Percentiles rank a stretch among this genome's conserved stretches.
These are phyloP conservation scores for Cephalopachus bancanus DNA, from an alignment of 2,797 vertebrate genomes.

Conservation along the genomic window DNA sequence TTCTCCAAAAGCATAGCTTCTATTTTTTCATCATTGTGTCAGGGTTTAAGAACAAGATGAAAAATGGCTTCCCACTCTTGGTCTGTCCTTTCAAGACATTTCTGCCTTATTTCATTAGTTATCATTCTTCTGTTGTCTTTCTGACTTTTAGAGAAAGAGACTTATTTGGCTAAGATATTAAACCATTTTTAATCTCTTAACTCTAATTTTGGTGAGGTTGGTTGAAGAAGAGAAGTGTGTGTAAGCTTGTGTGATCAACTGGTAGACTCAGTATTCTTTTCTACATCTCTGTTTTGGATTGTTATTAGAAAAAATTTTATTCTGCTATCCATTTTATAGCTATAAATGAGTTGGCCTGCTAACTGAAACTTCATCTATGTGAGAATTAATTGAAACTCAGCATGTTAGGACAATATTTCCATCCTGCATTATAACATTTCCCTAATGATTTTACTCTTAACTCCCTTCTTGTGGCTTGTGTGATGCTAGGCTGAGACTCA, in stretches of 20 bases:
- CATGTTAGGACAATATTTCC: background rate
- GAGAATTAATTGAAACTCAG: constrained; percentile 23
- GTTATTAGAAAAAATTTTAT: constrained; percentile 14
- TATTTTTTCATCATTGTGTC: too few species aligned
- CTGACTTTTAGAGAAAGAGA: background rate
- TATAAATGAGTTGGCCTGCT: background rate
- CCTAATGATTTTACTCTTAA: background rate
- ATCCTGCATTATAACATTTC: background rate
- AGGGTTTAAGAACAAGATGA: too few species aligned
- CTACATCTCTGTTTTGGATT: background rate
- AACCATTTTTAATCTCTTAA: constrained; percentile 15
- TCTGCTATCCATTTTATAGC: background rate
- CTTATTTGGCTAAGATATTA: background rate
- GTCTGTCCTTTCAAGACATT: background rate
- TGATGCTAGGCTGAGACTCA: background rate
- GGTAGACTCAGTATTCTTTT: background rate
- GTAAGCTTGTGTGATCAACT: background rate
- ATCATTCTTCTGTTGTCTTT: background rate
- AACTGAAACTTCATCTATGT: background rate
- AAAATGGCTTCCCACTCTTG: too few species aligned
- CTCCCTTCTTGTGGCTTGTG: background rate
- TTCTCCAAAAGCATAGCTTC: too few species aligned
- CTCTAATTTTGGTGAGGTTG: background rate
- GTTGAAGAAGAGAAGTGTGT: background rate
- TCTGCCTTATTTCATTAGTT: background rate